Base-by-base conservation (phyloP, 2,113 vertebrate species). In the Rana temporaria region DNA sequence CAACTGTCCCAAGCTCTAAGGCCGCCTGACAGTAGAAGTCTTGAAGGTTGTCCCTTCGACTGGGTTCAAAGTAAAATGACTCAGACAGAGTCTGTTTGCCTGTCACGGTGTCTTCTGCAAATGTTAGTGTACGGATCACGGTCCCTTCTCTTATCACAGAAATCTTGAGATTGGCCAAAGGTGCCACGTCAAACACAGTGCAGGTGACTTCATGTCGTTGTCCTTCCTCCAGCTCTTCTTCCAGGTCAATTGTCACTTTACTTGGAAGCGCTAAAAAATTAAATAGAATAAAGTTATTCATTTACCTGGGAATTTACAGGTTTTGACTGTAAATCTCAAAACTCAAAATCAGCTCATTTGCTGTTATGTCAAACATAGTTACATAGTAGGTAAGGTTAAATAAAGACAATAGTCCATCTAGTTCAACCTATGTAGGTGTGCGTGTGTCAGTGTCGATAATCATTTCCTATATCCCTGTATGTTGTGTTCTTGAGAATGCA, bases 131-230 rank as follows among this genome's bases (percentile, higher is more conserved):
- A 0, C 48, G 6, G 32, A 63, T 63, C 14, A 62, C 73, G 9
- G 7, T 62, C 15, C 42, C n/a, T 0, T 4, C 34, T 62, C 32
- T 76, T 4, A 76, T 16, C 56, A 76, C 19, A 9, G 17, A 20
- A 6, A 76, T 24, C 22, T 62, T 9, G 12, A 76, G 57, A 63
- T 63, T 38, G 17, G 38, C n/a, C 6, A 76, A 32, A 24, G 57
- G 73, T 16, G 73, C 73, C 73, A 76, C 73, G 4, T 76, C 73
- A 63, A 62, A 62, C 4, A 62, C 32, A 12, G 34, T 76, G 15
- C 73, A 76, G 19, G 5, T 22, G 56, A 76, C 20, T 3, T 18
- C 2, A 24, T 63, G 20, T 4, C 1, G 1, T 18, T 22, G 20
- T 42, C 57, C 57, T 5, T 62, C 73, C 32, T 62, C 30, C 57